Base-by-base conservation (phyloP, 92 coral and sea anemone species). In the Phenganax stokvisi region DNA sequence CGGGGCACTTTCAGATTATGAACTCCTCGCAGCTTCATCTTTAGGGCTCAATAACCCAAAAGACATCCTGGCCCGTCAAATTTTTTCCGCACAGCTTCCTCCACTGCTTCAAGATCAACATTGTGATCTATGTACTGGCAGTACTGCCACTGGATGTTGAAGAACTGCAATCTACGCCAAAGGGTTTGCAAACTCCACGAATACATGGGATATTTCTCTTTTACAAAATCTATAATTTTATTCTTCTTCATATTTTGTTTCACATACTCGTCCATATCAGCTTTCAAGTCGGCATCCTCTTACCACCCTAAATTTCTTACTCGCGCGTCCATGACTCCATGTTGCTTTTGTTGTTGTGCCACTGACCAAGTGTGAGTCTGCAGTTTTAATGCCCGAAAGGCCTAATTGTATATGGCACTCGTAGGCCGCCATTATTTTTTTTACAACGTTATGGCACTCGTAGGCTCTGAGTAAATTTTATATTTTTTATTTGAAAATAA, bases 11-110 rank as follows among this genome's bases (percentile, higher is more conserved):
- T 75, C 31, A 75, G 80, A 51, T 13, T 51, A 52, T 75, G 66
- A 27, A 75, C 30, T 17, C 13, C 80, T 75, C 80, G 44, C 61
- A 75, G 13, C 44, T 75, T 75, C 9, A 9, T 44, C 16, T 27
- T 58, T 47, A 75, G 57, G 10, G 80, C 80, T 55, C 80, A 60
- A 75, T 75, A 75, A 51, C 80, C 80, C 66, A 75, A 51, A 75
- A 75, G 80, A 58, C 55, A 51, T 52, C 80, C 83, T 51, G 83
- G 74, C 53, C 77, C 84, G 47, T 31, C 37, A 54, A 54, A 57
- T 68, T 70, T 60, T 54, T 81, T 57, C 51, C 65, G 9, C 47
- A 81, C 77, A 44, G 56, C 65, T 66, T 81, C 53, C 72, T 81
- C 65, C 58, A 81, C 77, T 44, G 71, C 77, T 31, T 57, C 84